phyloP scores from a whole-genome alignment of 2,888 invertebrate species.

The Octodonta nipae region DNA sequence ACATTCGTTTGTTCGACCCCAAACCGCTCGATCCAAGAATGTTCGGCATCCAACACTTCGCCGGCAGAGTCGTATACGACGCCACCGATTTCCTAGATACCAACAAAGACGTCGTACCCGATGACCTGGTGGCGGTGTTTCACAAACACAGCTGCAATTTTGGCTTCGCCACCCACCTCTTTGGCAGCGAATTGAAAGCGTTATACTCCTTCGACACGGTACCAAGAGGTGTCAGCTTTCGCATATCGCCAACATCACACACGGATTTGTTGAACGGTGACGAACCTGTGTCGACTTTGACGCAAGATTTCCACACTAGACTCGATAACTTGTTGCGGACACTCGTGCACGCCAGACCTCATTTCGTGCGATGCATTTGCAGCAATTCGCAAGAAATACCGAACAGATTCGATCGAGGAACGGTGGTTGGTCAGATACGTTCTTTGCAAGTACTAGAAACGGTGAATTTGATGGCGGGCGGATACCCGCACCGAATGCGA shows the following conservation, averaged over 20 bases:
- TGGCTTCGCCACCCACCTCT: constrained; percentile 93
- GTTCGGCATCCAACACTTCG: constrained; percentile 86
- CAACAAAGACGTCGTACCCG: constrained; percentile 83
- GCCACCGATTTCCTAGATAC: constrained; percentile 80
- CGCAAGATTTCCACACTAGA: constrained; percentile 89
- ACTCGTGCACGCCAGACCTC: constrained; percentile 82
- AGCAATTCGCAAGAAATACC: constrained; percentile 72
- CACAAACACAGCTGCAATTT: constrained; percentile 87
- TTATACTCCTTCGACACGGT: constrained; percentile 61
- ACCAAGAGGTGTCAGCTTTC: constrained; percentile 66
- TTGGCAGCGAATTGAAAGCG: constrained; percentile 80
- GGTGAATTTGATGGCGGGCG: constrained; percentile 87
- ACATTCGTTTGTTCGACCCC: constrained; percentile 66
- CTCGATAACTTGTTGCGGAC: constrained; percentile 84
- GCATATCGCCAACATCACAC: constrained; percentile 81
- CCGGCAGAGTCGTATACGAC: constrained; percentile 75
- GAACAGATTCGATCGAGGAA: constrained; percentile 70
- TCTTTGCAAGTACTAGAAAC: constrained; percentile 82
- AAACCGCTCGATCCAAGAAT: constrained; percentile 65
- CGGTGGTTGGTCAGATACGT: constrained; percentile 77
- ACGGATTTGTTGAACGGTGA: constrained; percentile 70
- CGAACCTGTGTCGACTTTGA: constrained; percentile 76
- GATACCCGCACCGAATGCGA: constrained; percentile 87
- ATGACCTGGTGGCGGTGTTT: constrained; percentile 83
- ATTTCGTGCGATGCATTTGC: constrained; percentile 85